Percentiles rank a stretch among this genome's conserved stretches.
Conservation (phyloP, 2,797 vertebrate genomes). For the Champsocephalus gunnari region DNA sequence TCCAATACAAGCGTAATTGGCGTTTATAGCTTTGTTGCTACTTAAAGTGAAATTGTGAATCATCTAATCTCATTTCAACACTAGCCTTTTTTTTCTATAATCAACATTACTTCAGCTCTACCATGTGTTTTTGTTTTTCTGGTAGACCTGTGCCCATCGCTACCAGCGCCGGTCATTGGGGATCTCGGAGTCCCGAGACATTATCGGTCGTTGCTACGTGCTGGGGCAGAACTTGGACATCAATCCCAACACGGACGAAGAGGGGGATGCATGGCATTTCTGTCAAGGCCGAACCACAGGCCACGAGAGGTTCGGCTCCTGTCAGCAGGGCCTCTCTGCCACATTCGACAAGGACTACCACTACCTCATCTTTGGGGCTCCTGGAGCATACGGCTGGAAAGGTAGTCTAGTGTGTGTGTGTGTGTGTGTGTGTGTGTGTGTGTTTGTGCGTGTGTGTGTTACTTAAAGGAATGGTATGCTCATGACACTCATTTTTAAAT, state of each 20-base stretch:
- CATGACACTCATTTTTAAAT: too few relatives aligned
- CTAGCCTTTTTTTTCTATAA: background rate
- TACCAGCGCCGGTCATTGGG: slow-evolving; percentile 89
- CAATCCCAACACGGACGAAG: slow-evolving; percentile 64
- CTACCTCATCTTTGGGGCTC: slow-evolving; percentile 95
- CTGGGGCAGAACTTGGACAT: slow-evolving; percentile 91
- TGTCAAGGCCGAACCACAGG: slow-evolving; percentile 88
- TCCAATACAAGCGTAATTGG: background rate
- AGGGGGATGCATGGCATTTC: slow-evolving; percentile 92
- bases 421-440: too few relatives aligned
- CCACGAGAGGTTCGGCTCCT: slow-evolving; percentile 95
- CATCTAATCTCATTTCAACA: background rate
- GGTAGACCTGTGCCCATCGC: slow-evolving; percentile 95
- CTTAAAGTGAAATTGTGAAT: background rate
- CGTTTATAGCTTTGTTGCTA: background rate
- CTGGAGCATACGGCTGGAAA: slow-evolving; percentile 98
- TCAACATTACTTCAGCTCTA: background rate
- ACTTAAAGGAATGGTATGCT: too few relatives aligned
- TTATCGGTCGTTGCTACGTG: slow-evolving; percentile 94
- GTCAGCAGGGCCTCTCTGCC: slow-evolving; percentile 96
- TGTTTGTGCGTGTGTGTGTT: too few relatives aligned
- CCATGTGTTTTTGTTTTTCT: slow-evolving; percentile 9
- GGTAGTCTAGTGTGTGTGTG: slow-evolving; percentile 79
- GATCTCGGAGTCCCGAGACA: slow-evolving; percentile 88
- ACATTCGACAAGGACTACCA: slow-evolving; percentile 93